Conservation (phyloP, 2,113 vertebrate genomes). For the Galbula dea region DNA sequence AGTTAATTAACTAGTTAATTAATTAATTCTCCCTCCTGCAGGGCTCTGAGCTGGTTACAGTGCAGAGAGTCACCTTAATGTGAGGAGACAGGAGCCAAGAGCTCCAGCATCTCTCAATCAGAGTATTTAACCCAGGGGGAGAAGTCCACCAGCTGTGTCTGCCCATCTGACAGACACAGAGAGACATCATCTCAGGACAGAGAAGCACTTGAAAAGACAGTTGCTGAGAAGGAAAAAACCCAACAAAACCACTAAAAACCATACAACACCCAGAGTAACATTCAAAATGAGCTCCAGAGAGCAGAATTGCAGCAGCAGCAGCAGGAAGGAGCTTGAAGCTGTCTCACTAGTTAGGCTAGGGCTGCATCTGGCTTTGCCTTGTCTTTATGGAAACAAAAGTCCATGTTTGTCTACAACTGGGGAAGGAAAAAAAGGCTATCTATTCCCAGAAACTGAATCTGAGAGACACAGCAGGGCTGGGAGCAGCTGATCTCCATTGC, state of each 20-base stretch:
- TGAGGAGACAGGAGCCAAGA: neutral
- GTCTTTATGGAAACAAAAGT: neutral
- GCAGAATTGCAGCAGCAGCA: neutral
- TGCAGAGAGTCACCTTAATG: neutral
- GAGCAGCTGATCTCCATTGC: neutral
- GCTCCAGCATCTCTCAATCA: neutral
- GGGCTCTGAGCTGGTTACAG: neutral
- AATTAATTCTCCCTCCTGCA: neutral
- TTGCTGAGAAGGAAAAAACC: neutral
- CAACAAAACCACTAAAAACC: neutral
- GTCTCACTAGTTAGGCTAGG: too few relatives aligned
- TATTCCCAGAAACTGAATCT: neutral
- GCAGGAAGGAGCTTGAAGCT: neutral
- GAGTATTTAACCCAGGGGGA: neutral
- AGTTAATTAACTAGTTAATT: conserved; percentile 40
- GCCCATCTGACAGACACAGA: neutral
- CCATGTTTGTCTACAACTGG: neutral
- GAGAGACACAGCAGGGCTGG: neutral
- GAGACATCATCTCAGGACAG: neutral
- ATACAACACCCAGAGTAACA: accelerated
- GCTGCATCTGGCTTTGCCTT: neutral
- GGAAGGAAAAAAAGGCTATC: neutral
- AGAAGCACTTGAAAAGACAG: neutral
- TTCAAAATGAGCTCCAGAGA: neutral
- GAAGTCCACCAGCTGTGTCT: conserved; percentile 40